These are phyloP conservation scores for Lacanobia wlatinum DNA, from an alignment of 2,888 invertebrate species.

Conservation along the genomic window DNA sequence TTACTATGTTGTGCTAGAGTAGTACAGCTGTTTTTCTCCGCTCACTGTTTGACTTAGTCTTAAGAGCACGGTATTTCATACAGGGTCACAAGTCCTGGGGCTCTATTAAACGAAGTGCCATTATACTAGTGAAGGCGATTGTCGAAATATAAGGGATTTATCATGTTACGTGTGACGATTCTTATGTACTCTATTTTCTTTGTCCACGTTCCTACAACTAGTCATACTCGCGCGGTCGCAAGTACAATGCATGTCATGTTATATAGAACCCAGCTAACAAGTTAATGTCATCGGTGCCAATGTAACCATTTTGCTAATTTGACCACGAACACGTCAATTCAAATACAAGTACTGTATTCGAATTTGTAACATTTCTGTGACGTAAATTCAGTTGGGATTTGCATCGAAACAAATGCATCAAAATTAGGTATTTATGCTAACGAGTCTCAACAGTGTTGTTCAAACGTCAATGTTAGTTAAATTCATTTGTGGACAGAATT, in stretches of 20 bases:
- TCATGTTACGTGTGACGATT: too few species aligned
- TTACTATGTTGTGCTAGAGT: constrained; percentile 11
- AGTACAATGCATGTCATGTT: too few species aligned
- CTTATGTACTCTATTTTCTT: too few species aligned
- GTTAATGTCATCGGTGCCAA: constrained; percentile 8
- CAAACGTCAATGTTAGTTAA: constrained; percentile 41
- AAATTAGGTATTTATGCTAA: constrained; percentile 47
- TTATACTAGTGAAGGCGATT: too few species aligned
- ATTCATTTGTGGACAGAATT: constrained; percentile 29
- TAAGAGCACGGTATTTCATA: too few species aligned
- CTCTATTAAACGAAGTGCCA: too few species aligned
- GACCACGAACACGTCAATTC: constrained; percentile 24
- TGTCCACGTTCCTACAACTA: too few species aligned
- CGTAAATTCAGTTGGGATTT: constrained; percentile 18
- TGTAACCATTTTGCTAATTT: constrained; percentile 25
- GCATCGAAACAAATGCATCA: constrained; percentile 44
- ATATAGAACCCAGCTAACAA: constrained; percentile 10
- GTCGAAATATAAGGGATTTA: too few species aligned
- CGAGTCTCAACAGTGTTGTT: constrained; percentile 8
- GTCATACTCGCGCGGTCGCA: too few species aligned
- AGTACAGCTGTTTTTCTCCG: too few species aligned
- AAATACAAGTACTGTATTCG: constrained; percentile 28
- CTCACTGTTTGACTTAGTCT: not conserved
- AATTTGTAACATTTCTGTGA: constrained; percentile 20
- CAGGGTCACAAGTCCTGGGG: too few species aligned